Evolutionary conservation across 35 echinoderm and acorn worm species (phyloP), one percentile per base, ranked within the genome.

Genomic region (Ophiothrix spiculata): DNA sequence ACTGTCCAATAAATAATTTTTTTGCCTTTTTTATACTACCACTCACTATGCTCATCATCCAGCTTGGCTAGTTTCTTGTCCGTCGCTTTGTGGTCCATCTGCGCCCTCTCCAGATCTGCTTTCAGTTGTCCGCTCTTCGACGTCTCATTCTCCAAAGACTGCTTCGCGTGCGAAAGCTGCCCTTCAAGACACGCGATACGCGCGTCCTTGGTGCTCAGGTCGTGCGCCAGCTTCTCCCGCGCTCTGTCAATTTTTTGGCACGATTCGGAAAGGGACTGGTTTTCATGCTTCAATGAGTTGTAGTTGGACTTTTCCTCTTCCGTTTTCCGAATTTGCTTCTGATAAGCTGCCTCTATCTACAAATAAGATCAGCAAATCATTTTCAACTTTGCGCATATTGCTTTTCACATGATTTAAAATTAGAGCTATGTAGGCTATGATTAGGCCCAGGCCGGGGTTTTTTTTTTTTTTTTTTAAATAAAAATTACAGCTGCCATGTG

Each of bases 111-210:
- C 77, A 90, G 80, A 29, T 97, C 91, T 49, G 75, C 86, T 84
- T 97, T 97, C 0, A 97, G 78, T 79, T 97, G 88, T 39, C 32
- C 35, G 46, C 38, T 78, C 12, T 80, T 76, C 36, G 32, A 77
- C 41, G 64, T 84, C 77, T 92, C 91, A 14, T 74, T 74, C 0
- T 90, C 85, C 25, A 93, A 39, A 25, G 84, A 79, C 29, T 91
- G 56, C 79, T 97, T 93, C 28, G 56, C 69, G 40, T 97, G 95
- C 17, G 84, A 90, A 0, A 97, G 85, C 75, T 97, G 84, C 16
- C 95, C 95, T 80, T 97, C 91, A 4, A 97, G 56, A 60, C 95
- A 97, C 12, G 95, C 87, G 29, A 97, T 90, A 1, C 54, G 84
- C 19, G 91, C 56, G 34, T 97, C 95, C 75, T 97, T 97, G 23